Conservation (phyloP, 2,888 invertebrate species). For the Scaptomyza tumidula region DNA sequence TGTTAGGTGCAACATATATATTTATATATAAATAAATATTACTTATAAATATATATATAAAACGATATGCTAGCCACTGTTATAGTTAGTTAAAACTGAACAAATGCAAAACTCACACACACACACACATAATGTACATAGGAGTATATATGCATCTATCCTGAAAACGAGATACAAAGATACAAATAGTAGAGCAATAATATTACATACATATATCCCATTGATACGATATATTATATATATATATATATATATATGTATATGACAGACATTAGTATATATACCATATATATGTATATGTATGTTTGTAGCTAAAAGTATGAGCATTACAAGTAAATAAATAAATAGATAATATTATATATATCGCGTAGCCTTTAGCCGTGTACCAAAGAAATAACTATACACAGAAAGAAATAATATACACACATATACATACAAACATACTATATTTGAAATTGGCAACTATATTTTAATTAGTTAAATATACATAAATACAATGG, state of each 20-base stretch:
- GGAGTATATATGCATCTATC: conserved; percentile 53
- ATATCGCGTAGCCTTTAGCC: conserved; percentile 73
- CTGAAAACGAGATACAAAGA: conserved; percentile 44
- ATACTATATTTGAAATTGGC: conserved; percentile 34
- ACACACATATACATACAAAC: conserved; percentile 25
- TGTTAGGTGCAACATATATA: conserved; percentile 43
- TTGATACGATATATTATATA: conserved; percentile 36
- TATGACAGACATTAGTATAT: conserved; percentile 4
- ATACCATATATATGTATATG: conserved; percentile 34
- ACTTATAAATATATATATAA: conserved; percentile 30
- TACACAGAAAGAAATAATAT: conserved; percentile 22
- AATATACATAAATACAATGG: conserved; percentile 61
- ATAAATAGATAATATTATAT: conserved; percentile 16
- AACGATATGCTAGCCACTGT: conserved; percentile 63
- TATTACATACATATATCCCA: conserved; percentile 49
- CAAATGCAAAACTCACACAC: conserved; percentile 31
- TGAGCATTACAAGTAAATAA: conserved; percentile 32
- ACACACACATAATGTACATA: conserved; percentile 63
- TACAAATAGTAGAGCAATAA: conserved; percentile 65
- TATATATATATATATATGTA: conserved; percentile 27
- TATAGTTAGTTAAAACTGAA: conserved; percentile 75
- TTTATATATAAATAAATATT: conserved; percentile 16
- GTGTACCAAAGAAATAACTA: conserved; percentile 66
- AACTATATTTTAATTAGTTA: conserved; percentile 70
- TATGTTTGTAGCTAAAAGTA: conserved; percentile 56